Percentiles rank a stretch among this genome's conserved stretches.
Conservation (phyloP, 2,888 invertebrate genomes). For the Diarsia rubi region DNA sequence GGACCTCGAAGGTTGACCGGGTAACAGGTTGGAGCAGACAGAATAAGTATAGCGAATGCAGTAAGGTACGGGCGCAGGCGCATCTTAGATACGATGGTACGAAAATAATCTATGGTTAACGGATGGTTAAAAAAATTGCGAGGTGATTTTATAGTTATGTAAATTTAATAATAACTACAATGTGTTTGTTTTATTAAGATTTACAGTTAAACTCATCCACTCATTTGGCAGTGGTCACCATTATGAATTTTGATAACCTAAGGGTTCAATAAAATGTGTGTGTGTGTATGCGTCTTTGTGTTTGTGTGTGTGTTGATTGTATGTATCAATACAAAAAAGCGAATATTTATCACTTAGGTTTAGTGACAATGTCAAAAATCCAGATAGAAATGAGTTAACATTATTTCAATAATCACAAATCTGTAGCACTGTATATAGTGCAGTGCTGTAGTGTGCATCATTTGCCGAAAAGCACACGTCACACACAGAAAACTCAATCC, state of each 20-base stretch:
- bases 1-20: conserved; percentile 85
- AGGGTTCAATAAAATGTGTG: background rate
- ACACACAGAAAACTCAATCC: conserved; percentile 45
- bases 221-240: background rate
- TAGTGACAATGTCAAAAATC: background rate
- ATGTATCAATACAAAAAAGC: too few species aligned
- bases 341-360: background rate
- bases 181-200: background rate
- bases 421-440: background rate
- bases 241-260: background rate
- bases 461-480: conserved; percentile 43
- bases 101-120: conserved; percentile 69
- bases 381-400: background rate
- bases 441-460: too few species aligned
- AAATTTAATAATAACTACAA: background rate
- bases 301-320: too few species aligned
- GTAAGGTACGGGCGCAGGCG: conserved; percentile 83
- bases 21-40: conserved; percentile 89
- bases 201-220: background rate
- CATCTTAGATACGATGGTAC: conserved; percentile 79
- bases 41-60: conserved; percentile 86
- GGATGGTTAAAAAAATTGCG: conserved; percentile 54
- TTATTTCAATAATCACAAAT: background rate
- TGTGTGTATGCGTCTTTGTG: too few species aligned
- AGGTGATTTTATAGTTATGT: background rate